Evolutionary conservation across 2,113 vertebrate genomes (phyloP), one percentile per base, ranked within the genome.

Genomic region (Gymnarchus niloticus): DNA sequence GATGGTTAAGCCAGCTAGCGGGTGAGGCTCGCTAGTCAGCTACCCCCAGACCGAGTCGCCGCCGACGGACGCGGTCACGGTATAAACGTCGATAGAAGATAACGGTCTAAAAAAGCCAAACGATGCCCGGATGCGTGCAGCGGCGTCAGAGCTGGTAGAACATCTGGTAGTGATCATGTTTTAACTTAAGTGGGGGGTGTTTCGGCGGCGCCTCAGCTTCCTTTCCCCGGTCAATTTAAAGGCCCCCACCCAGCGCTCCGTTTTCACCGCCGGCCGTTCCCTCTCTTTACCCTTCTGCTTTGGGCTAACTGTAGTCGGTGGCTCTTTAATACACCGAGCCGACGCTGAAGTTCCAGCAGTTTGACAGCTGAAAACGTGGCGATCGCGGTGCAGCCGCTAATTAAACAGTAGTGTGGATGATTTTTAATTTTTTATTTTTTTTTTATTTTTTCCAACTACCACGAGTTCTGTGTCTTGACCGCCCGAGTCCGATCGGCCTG

Each of bases 131-230:
- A 48, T 23, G 33, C 52, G 73, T 17, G 37, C 54, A 28, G 41
- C 52, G 21, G n/a, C 37, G 21, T 80, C 48, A 33, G 41, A 54
- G 3, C 21, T 9, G 90, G 61, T 87, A 56, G 86, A 89, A 94
- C 94, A 95, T 95, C 94, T 95, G 94, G 92, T 92, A 94, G 91
- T 91, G 91, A 94, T 94, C 91, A 94, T 89, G 88, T 88, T 23
- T 85, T 84, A 85, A 87, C n/a, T n/a, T n/a, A 87, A 88, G 87
- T 87, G 83, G 73, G 88, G 89, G 89, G 88, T 89, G 83, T 88
- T 48, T 85, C 76, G 86, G 76, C 87, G 87, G 87, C 87, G 86
- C 89, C 85, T 85, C 87, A 88, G 33, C 56, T 52, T 76, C 37
- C 83, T 25, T 85, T 85, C 48, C 33, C 82, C 82, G 37, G 54